Evolutionary conservation across 2,113 vertebrate genomes (phyloP).

Genomic region (Labeo rohita): DNA sequence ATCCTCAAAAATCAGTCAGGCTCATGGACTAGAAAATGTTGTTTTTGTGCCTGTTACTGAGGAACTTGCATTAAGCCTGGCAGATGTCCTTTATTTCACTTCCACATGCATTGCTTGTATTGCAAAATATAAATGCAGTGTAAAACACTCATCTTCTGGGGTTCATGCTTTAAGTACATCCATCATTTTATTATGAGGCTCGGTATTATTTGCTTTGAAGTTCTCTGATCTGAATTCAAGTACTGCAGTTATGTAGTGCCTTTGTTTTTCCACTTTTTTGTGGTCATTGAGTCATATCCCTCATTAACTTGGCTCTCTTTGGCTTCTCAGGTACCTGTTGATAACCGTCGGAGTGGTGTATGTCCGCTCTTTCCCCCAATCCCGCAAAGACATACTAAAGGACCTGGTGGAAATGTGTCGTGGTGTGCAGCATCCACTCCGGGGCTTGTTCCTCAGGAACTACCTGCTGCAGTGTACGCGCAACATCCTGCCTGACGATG

Average conservation of each 20-base stretch:
- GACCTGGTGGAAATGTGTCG: constrained; percentile 99
- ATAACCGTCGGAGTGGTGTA: constrained; percentile 99
- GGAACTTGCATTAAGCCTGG: neutral
- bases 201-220: neutral
- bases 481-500: constrained; percentile 96
- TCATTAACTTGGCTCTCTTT: neutral
- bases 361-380: constrained; percentile 98
- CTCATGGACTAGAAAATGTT: neutral
- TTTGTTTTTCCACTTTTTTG: neutral
- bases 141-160: neutral
- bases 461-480: constrained; percentile 97
- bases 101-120: neutral
- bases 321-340: constrained; percentile 85
- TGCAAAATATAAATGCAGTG: neutral
- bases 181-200: neutral
- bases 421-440: constrained; percentile 96
- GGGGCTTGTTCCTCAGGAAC: constrained; percentile 95
- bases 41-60: neutral
- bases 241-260: neutral
- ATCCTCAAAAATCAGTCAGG: neutral
- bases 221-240: neutral
- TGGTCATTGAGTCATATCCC: neutral
- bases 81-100: neutral
- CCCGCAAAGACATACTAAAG: constrained; percentile 97
- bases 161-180: neutral